Evolutionary conservation across 2,888 invertebrate genomes (phyloP).

Genomic region (Latheticus oryzae): DNA sequence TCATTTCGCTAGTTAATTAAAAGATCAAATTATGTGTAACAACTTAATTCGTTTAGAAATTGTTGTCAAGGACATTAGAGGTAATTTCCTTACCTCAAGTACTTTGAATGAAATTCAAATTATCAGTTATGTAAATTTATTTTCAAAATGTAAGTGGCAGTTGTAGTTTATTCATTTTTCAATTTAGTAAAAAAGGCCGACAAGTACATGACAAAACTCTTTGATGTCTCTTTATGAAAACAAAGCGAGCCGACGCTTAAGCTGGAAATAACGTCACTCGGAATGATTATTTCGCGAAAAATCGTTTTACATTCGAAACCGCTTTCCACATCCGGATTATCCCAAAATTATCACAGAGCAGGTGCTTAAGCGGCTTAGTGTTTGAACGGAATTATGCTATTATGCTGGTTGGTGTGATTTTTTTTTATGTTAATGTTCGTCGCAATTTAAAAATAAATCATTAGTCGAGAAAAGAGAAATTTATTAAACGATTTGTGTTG

Average conservation of each 20-base stretch:
- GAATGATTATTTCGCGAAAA: conserved; percentile 6
- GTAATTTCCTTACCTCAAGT: too few relatives aligned
- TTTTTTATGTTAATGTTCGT: conserved; percentile 15
- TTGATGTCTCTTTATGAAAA: conserved; percentile 1
- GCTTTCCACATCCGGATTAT: conserved; percentile 20
- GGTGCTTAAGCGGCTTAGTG: conserved; percentile 18
- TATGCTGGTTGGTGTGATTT: conserved; percentile 6
- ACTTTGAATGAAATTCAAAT: too few relatives aligned
- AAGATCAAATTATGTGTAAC: conserved; percentile 14
- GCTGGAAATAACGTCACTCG: conserved; percentile 6
- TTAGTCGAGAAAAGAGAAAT: conserved; percentile 47
- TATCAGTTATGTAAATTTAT: too few relatives aligned
- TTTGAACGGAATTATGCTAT: conserved; percentile 20
- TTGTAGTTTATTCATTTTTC: too few relatives aligned
- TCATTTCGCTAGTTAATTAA: conserved; percentile 11
- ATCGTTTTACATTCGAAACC: conserved; percentile 15
- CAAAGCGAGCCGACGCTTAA: neutral
- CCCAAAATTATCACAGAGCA: conserved; percentile 15
- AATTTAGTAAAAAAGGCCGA: conserved; percentile 1
- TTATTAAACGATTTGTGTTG: conserved; percentile 52
- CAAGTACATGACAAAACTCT: conserved; percentile 2
- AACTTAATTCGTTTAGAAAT: conserved; percentile 1
- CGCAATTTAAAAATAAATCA: conserved; percentile 11
- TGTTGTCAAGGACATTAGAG: conserved; percentile 8
- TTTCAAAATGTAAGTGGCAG: too few relatives aligned